Evolutionary conservation across 1,140 invertebrate genomes (phyloP), one percentile per base, ranked within the genome.

Genomic region (Tetraneura akinire): DNA sequence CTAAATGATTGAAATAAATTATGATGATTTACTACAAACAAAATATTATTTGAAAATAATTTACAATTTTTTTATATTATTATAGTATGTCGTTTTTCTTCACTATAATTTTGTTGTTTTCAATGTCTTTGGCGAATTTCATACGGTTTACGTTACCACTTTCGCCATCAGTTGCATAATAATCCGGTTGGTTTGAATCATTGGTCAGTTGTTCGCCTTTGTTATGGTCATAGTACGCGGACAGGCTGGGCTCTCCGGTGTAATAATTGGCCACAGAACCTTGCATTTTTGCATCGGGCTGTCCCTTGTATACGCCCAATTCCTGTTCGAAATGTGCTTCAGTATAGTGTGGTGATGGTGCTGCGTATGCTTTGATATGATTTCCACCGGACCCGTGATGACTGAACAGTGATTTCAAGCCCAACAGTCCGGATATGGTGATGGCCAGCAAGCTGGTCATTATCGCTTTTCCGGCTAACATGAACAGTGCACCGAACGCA

Each of bases 361-460:
- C 49, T 4, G 71, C 0, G 37, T 60, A 78, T 9, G 74, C 42
- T 16, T 78, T 78, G 11, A 60, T 13, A 37, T 49, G 55, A 6
- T 55, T 37, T 3, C 3, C 55, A 3, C 16, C 9, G 13, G 3
- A 0, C 23, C 62, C 74, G 1, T 78, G 74, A 26, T 78, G 62
- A 13, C 55, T 0, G 53, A 78, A 78, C 21, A 78, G 55, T 14
- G 42, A 1, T 55, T 78, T 78, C 18, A 78, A 42, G 3, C 74
- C 87, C 16, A 87, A 83, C 76, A 88, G 86, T 9, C 86, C 86
- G 37, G 81, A 81, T n/a, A 93, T 85, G 84, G 93, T 90, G 1
- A 93, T 85, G 0, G 92, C 91, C 89, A 93, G 91, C 62, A 94
- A 82, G 13, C 91, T 92, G 1, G 92, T 92, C 91, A 93, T 93